A percentile compares a stretch with the other conserved stretches of the same genome.
phyloP scores from a whole-genome alignment of 2,113 vertebrate species.

The Entelurus aequoreus region DNA sequence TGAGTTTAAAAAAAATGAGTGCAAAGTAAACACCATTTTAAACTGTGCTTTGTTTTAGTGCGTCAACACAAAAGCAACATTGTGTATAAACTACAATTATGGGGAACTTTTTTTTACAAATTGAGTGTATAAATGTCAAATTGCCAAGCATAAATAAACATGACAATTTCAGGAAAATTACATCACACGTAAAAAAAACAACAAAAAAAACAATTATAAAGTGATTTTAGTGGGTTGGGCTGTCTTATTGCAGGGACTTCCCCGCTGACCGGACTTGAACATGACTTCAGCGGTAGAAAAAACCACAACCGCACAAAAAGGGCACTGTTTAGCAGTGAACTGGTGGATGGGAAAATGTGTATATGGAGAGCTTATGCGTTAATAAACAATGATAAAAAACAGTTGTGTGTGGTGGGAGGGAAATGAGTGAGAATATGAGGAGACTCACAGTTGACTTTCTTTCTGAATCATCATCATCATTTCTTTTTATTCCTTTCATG shows the following conservation, averaged over 20 bases:
- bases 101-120: conserved; percentile 15
- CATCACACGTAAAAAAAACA: conserved; percentile 23
- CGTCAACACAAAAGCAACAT: conserved; percentile 12
- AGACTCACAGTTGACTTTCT: conserved; percentile 19
- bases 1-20: conserved; percentile 34
- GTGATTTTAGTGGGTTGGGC: conserved; percentile 33
- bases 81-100: conserved; percentile 40
- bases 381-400: conserved; percentile 7
- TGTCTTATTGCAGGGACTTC: conserved; percentile 31
- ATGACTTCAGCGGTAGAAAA: conserved; percentile 30
- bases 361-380: conserved; percentile 18
- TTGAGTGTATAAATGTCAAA: conserved; percentile 34
- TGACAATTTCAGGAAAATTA: conserved; percentile 15
- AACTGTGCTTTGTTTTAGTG: conserved; percentile 25
- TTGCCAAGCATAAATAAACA: conserved; percentile 27
- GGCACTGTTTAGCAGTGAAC: conserved; percentile 18
- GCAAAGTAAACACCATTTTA: conserved; percentile 30
- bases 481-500: too few relatives aligned
- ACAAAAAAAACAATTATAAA: conserved; percentile 48
- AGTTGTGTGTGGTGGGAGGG: conserved; percentile 9
- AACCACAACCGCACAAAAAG: conserved; percentile 27
- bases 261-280: conserved; percentile 12
- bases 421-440: conserved; percentile 16
- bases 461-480: not conserved
- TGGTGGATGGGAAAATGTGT: conserved; percentile 12